Conservation (phyloP, 2,113 vertebrate species). For the Carassius auratus region DNA sequence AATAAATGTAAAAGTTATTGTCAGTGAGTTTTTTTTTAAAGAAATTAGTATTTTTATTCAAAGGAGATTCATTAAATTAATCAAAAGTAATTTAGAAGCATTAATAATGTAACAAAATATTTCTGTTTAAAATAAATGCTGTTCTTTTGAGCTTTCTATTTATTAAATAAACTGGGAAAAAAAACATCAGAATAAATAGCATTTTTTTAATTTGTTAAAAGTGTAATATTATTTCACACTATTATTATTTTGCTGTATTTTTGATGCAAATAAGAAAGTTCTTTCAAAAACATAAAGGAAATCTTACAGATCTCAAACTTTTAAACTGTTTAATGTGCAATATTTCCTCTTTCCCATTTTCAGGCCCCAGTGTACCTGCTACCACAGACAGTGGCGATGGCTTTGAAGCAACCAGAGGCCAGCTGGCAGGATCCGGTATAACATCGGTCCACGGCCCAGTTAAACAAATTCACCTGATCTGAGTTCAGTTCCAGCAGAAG, state of each 20-base stretch:
- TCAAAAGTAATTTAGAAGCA: not conserved
- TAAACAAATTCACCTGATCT: slow-evolving; percentile 95
- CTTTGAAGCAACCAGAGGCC: slow-evolving; percentile 97
- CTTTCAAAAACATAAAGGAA: too few species aligned
- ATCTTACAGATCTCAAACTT: not conserved
- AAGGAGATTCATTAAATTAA: too few species aligned
- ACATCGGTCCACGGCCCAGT: slow-evolving; percentile 97
- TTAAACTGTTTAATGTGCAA: not conserved
- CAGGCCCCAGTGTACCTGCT: slow-evolving; percentile 82
- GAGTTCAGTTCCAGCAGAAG: slow-evolving; percentile 95
- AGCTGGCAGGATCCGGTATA: slow-evolving; percentile 96
- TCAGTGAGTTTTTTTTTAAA: too few species aligned
- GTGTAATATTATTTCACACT: too few species aligned
- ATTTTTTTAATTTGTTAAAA: not conserved
- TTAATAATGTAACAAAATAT: too few species aligned
- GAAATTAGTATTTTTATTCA: too few species aligned
- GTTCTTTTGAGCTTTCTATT: too few species aligned
- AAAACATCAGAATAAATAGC: not conserved
- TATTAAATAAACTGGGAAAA: too few species aligned
- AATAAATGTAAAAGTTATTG: too few species aligned
- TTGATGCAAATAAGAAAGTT: not conserved
- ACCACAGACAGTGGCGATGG: slow-evolving; percentile 95
- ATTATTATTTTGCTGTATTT: too few species aligned
- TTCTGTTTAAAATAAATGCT: too few species aligned
- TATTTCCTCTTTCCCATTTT: not conserved